These are phyloP conservation scores for Oscheius sp. DNA, from an alignment of 2,888 invertebrate species.

Conservation along the genomic window DNA sequence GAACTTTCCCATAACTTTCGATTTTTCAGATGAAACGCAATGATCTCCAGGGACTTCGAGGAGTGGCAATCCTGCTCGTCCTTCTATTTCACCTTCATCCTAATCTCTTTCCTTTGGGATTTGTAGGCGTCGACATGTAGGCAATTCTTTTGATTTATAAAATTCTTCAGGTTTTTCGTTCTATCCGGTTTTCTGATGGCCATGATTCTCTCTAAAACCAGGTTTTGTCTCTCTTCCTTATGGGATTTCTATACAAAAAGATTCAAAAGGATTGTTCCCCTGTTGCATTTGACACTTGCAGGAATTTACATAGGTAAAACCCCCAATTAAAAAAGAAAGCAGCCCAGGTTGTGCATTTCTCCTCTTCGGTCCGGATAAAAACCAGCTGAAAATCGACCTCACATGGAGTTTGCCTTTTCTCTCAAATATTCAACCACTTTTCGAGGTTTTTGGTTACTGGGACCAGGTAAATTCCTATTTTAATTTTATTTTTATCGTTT, in stretches of 20 bases:
- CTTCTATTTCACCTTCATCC: conserved; percentile 25
- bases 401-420: conserved; percentile 17
- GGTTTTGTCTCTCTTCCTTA: background rate
- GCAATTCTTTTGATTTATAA: background rate
- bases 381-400: conserved; percentile 18
- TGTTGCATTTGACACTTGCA: conserved; percentile 4
- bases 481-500: background rate
- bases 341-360: conserved; percentile 15
- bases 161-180: conserved; percentile 28
- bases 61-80: conserved; percentile 28
- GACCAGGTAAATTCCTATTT: conserved; percentile 14
- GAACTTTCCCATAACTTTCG: too few species aligned
- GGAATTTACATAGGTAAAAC: conserved; percentile 12
- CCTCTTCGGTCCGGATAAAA: background rate
- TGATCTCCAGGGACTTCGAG: conserved; percentile 28
- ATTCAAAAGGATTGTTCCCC: conserved; percentile 29
- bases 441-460: conserved; percentile 24
- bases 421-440: conserved; percentile 29
- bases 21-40: conserved; percentile 20
- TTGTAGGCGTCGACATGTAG: conserved; percentile 32
- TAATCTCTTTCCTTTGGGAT: conserved; percentile 18
- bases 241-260: conserved; percentile 16
- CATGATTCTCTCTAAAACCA: conserved; percentile 10
- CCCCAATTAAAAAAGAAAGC: background rate
- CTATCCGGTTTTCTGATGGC: conserved; percentile 27